phyloP scores from a whole-genome alignment of 1,140 invertebrate species.

The Nomia melanderi region DNA sequence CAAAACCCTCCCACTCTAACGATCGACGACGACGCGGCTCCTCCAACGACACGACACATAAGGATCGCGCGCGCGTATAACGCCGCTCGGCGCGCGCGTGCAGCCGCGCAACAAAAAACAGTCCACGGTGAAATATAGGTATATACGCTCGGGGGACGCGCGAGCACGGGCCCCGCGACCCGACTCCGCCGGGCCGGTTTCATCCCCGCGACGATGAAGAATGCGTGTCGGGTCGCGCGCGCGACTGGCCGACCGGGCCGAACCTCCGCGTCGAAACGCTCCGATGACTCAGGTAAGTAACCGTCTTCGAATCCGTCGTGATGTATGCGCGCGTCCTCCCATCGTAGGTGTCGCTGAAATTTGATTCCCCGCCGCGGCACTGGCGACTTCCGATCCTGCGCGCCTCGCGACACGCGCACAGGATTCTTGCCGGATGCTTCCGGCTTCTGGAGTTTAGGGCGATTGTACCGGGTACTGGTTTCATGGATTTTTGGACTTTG shows the following conservation, averaged over 20 bases:
- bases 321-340: too few relatives aligned
- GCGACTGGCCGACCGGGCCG: neutral
- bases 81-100: conserved; percentile 52
- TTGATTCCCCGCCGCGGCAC: conserved; percentile 58
- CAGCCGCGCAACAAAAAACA: conserved; percentile 32
- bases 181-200: too few relatives aligned
- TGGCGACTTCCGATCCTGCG: conserved; percentile 51
- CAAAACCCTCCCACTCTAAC: conserved; percentile 39
- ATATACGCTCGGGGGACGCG: conserved; percentile 8
- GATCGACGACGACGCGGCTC: conserved; percentile 27
- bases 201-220: conserved; percentile 13
- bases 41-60: conserved; percentile 59
- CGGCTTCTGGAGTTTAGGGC: neutral
- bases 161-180: conserved; percentile 7
- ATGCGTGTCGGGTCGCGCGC: conserved; percentile 39
- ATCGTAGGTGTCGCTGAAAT: conserved; percentile 58
- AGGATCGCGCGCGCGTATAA: conserved; percentile 51
- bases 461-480: too few relatives aligned
- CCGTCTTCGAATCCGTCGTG: too few relatives aligned
- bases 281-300: conserved; percentile 11
- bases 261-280: conserved; percentile 7
- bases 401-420: neutral
- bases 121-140: conserved; percentile 60
- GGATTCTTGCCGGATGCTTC: neutral
- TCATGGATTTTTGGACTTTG: too few relatives aligned